A percentile compares a stretch with the other conserved stretches of the same genome.
Conservation (phyloP, 2,113 vertebrate genomes). For the Gallinago media region DNA sequence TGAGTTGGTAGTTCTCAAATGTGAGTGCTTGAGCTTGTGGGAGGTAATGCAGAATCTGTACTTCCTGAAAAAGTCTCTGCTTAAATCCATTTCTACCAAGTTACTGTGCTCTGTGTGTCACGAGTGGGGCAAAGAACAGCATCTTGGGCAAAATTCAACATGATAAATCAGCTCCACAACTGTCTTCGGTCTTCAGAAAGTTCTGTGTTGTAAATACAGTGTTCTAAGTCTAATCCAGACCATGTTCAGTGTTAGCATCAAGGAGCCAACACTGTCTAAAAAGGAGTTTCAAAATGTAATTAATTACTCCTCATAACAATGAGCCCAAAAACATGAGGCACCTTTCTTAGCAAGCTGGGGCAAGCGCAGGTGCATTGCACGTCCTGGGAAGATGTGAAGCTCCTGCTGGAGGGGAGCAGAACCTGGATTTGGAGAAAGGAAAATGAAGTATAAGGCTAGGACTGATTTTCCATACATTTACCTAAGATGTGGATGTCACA, state of each 20-base stretch:
- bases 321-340: neutral
- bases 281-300: neutral
- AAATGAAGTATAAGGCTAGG: neutral
- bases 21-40: neutral
- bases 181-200: neutral
- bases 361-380: neutral
- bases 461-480: neutral
- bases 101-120: neutral
- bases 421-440: neutral
- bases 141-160: neutral
- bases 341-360: neutral
- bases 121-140: neutral
- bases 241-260: rapidly evolving
- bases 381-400: neutral
- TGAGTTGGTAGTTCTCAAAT: neutral
- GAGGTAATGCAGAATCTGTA: neutral
- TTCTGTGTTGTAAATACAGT: neutral
- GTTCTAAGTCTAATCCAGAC: neutral
- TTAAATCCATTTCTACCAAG: neutral
- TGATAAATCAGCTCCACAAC: neutral
- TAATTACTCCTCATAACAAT: neutral
- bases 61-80: neutral
- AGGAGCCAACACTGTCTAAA: neutral
- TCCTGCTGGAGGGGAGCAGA: neutral
- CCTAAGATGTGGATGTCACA: neutral